Base-by-base conservation (phyloP, 2,888 invertebrate genomes). In the Anticlea derivata region DNA sequence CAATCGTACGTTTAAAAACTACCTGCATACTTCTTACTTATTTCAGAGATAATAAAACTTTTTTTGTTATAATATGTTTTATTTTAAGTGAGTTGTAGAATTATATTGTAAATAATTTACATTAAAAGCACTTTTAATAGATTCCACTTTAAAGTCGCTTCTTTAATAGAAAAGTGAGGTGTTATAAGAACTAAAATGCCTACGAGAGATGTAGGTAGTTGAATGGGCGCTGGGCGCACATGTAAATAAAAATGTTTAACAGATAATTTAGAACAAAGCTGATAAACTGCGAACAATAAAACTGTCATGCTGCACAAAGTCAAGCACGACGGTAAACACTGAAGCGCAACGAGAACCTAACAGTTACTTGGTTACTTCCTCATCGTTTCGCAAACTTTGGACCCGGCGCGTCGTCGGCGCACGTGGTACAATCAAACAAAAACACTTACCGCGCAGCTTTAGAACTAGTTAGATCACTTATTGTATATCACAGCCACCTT, bases 401-500 rank as follows among this genome's bases (percentile, higher is more conserved):
- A 51, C 53, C 44, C 49, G 34, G 10, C 22, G 27, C 68, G 44
- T 43, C 49, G 50, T 40, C 49, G 34, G 10, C 22, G 27, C 68
- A 68, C 70, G 69, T 70, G 72, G 51, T 27, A n/a, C 7, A 31
- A 35, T 7, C 37, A 56, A 50, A 38, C 34, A 55, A 55, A 45
- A 41, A 53, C 61, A 76, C 78, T 78, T 60, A 78, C 78, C 77
- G 51, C 50, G 60, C 50, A 66, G 55, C 47, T 65, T 63, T 57
- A 62, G 47, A 66, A 68, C 68, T 73, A 70, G 65, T 41, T 70
- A 73, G 76, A 78, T 70, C 78, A 79, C 80, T 77, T 67, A 65
- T 61, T 47, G 4, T 17, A 17, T 68, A 76, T 76, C 76, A 81
- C 82, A 81, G 83, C 68, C 80, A 79, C 78, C 66, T 49, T 61